Conservation (phyloP, 2,888 invertebrate genomes). For the Petrolisthes cinctipes region DNA sequence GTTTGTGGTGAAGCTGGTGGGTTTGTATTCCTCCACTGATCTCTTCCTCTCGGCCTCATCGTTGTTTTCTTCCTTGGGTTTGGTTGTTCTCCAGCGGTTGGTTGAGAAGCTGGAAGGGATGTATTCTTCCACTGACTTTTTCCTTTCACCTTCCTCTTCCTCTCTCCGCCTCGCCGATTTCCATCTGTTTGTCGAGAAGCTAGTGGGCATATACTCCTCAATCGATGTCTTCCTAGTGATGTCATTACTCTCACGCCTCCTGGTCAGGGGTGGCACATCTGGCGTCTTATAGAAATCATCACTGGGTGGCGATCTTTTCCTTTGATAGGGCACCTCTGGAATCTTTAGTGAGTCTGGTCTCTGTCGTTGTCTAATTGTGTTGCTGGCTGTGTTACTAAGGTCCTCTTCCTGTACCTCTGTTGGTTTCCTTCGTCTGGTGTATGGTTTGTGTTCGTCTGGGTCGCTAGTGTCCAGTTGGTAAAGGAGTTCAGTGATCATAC, state of each 20-base stretch:
- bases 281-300: constrained; percentile 13
- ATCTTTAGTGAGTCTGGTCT: constrained; percentile 41
- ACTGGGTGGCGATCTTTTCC: constrained; percentile 27
- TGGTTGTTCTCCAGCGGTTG: constrained; percentile 40
- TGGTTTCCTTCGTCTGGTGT: background rate
- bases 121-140: constrained; percentile 27
- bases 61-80: background rate
- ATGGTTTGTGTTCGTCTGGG: background rate
- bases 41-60: background rate
- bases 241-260: constrained; percentile 33
- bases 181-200: constrained; percentile 20
- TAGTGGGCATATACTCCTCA: background rate
- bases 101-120: constrained; percentile 32
- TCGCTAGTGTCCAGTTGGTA: constrained; percentile 55
- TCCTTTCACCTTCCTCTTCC: constrained; percentile 5
- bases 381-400: background rate
- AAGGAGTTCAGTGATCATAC: constrained; percentile 63
- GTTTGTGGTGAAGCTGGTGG: constrained; percentile 47
- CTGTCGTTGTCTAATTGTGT: constrained; percentile 25
- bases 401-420: constrained; percentile 18
- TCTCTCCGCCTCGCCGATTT: constrained; percentile 8
- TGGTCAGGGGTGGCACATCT: constrained; percentile 15
- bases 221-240: background rate
- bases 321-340: constrained; percentile 26
- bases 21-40: constrained; percentile 37